Percentiles rank a stretch among this genome's conserved stretches.
These are phyloP conservation scores for Hucho hucho DNA, from an alignment of 2,113 vertebrate genomes.

Conservation along the genomic window DNA sequence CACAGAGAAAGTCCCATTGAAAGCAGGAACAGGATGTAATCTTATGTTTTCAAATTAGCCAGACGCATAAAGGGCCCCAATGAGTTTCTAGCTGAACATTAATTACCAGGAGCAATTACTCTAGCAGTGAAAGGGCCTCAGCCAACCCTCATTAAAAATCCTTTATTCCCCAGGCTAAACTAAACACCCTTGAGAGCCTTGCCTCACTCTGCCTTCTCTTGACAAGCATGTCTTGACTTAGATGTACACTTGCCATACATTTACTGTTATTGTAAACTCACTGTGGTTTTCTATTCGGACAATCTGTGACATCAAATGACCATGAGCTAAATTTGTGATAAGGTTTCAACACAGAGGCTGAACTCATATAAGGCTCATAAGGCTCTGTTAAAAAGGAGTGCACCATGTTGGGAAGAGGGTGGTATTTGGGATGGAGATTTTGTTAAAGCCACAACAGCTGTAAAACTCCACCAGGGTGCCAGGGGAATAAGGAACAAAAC, in stretches of 20 bases:
- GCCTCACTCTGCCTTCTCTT: background rate
- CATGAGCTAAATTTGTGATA: background rate
- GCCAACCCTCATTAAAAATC: constrained; percentile 57
- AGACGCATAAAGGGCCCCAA: constrained; percentile 30
- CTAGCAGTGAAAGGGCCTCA: constrained; percentile 42
- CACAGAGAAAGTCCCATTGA: background rate
- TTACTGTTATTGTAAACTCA: background rate
- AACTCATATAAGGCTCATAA: too few species aligned
- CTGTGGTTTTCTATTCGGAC: constrained; percentile 2
- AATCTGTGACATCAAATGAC: constrained; percentile 10
- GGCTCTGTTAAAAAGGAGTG: too few species aligned
- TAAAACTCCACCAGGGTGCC: constrained; percentile 62
- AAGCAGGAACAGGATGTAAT: constrained; percentile 45
- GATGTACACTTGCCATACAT: background rate
- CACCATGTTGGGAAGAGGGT: too few species aligned
- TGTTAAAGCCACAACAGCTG: constrained; percentile 43
- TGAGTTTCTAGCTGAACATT: constrained; percentile 55
- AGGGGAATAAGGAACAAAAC: constrained; percentile 55
- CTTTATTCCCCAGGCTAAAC: constrained; percentile 51
- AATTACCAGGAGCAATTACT: constrained; percentile 66
- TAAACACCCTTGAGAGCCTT: constrained; percentile 21
- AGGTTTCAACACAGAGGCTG: too few species aligned
- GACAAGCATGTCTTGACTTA: constrained; percentile 14
- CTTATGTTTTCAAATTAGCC: constrained; percentile 70
- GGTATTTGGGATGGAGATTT: too few species aligned